Evolutionary conservation across 2,797 vertebrate species (phyloP).

Genomic region (Anolis apletophallus): DNA sequence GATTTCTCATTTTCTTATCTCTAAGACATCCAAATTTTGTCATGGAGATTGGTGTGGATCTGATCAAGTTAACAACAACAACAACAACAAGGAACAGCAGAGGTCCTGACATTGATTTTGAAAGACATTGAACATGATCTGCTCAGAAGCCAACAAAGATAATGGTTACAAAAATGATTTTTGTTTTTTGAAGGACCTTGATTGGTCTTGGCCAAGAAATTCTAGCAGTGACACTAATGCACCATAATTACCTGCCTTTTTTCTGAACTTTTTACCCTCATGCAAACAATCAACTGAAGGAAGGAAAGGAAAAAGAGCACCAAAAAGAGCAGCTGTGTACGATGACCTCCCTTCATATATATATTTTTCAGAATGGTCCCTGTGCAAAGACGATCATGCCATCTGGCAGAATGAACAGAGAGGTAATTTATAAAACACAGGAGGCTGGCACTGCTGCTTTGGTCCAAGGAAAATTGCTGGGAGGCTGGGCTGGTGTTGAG

Average conservation of each 20-base stretch:
- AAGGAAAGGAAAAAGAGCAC: not conserved
- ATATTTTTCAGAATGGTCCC: not conserved
- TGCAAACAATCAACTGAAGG: conserved; percentile 22
- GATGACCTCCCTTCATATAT: not conserved
- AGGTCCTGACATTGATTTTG: conserved; percentile 47
- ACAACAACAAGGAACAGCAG: conserved; percentile 10
- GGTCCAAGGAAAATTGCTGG: not conserved
- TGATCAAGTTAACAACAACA: conserved; percentile 63
- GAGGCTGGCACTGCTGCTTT: too few species aligned
- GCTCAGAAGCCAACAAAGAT: conserved; percentile 25
- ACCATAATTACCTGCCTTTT: conserved; percentile 55
- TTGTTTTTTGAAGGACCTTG: conserved; percentile 54
- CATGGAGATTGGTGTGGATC: conserved; percentile 33
- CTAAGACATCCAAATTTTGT: not conserved
- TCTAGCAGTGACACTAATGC: conserved; percentile 61
- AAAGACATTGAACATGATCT: conserved; percentile 49
- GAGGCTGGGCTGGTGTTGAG: not conserved
- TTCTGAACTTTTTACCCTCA: conserved; percentile 42
- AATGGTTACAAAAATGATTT: conserved; percentile 34
- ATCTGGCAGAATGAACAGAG: not conserved
- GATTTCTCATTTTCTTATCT: too few species aligned
- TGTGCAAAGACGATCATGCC: not conserved
- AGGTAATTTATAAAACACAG: too few species aligned
- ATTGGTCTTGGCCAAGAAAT: conserved; percentile 39
- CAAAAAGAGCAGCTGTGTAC: not conserved